Conservation (phyloP, 2,797 vertebrate species). For the Australoheros facetus region DNA sequence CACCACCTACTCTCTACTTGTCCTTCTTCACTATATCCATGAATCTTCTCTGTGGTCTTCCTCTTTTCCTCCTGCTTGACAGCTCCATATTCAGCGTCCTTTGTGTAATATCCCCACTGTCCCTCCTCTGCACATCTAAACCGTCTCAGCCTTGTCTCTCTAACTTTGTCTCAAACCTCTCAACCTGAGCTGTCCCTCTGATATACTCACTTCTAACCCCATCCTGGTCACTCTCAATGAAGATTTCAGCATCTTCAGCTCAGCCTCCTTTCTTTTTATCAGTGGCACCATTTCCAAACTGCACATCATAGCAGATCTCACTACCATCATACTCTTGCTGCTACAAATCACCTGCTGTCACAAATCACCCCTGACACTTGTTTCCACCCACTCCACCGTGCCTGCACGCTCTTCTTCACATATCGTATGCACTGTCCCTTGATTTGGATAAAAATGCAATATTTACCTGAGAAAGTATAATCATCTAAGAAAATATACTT, state of each 20-base stretch:
- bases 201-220: background rate
- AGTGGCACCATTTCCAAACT: background rate
- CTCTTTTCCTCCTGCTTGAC: background rate
- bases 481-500: background rate
- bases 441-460: background rate
- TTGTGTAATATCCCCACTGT: background rate
- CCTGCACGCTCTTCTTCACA: background rate
- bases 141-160: background rate
- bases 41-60: background rate
- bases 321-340: background rate
- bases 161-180: background rate
- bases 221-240: background rate
- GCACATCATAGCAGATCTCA: background rate
- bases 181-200: background rate
- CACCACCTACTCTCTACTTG: background rate
- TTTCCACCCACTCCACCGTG: background rate
- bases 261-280: background rate
- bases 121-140: background rate
- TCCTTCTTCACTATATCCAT: background rate
- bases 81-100: too few species aligned
- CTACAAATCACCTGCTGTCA: background rate
- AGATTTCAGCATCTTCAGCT: background rate
- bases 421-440: background rate
- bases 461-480: background rate
- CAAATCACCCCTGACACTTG: background rate